Evolutionary conservation across 2,888 invertebrate species (phyloP), one percentile per base, ranked within the genome.

Genomic region (Chymomyza procnemis): DNA sequence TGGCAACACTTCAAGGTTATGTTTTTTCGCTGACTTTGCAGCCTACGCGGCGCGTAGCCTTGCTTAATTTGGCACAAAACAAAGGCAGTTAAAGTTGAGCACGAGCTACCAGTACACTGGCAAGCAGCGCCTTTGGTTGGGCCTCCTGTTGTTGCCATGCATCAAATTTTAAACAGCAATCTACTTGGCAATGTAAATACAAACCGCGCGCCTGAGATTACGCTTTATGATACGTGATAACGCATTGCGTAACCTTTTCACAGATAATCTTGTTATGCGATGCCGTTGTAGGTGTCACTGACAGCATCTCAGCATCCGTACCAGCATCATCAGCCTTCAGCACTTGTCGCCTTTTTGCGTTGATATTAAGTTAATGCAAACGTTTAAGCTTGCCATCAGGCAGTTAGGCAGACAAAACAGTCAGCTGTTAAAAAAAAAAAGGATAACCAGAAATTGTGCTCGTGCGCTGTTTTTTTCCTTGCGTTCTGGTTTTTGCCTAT

Each of bases 171-270:
- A 87, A 87, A 85, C 69, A 87, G 80, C 86, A 82, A 82, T 82
- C 84, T 75, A 66, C 75, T 66, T 70, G 74, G 69, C 78, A 71
- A 66, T 80, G 80, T 87, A 85, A 83, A 83, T 73, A 71, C 76
- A 73, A 85, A 72, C 86, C 88, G 83, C 86, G 84, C 88, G 71
- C 81, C 71, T 57, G 71, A 74, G 85, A 87, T 87, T 87, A 78
- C 80, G 83, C 85, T 88, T 84, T 84, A 88, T 88, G 87, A 88
- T 84, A 84, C 84, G 88, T 84, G 84, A 84, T 84, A 86, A 86
- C 85, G 88, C 84, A 84, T 85, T 85, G 87, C 86, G 79, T 85
- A 85, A 85, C 85, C 87, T 82, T 82, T 87, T 82, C 80, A 61
- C 79, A 87, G 87, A 87, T 87, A 87, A 87, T 88, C 88, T 79